Base-by-base conservation (phyloP, 2,113 vertebrate genomes). In the Apistogramma diplotaenia region DNA sequence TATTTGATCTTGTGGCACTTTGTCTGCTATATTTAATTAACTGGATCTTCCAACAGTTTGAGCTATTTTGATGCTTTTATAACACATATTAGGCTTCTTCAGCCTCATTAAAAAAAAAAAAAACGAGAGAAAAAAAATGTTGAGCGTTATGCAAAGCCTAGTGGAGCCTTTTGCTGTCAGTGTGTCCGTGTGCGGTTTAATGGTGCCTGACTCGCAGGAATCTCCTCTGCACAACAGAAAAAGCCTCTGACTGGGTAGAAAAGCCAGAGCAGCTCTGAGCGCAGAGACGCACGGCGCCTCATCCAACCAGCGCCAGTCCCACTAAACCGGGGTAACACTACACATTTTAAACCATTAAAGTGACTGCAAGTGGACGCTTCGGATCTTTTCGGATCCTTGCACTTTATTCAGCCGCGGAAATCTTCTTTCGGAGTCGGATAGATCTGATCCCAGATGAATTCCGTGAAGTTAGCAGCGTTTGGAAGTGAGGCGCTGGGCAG, bases 201-300 rank as follows among this genome's bases (percentile, higher is more conserved):
- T 82, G 89, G 82, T 89, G 87, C 87, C 91, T 93, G 91, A 87
- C 89, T 89, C 85, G 81, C 80, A 88, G 92, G 91, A 93, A 93
- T 93, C 91, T 91, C 78, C 84, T 81, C 61, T n/a, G 87, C 84
- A 62, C 84, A 87, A 86, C 89, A 87, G 85, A 84, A 85, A 85
- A 84, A 89, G 75, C 89, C 82, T 91, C 82, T 85, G 88, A 87
- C 87, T 91, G 81, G 75, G 72, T 31, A 86, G 85, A 70, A 53
- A 88, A 89, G 83, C 62, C 90, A 83, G 80, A 81, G 18, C 84
- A 84, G 86, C 85, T 65, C 74, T 56, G 91, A 6, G 89, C 88
- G 88, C 85, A 89, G 61, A 92, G 88, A 93, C 89, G 89, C 91
- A 40, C 92, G 85, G 87, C 85, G 84, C 85, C 91, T 89, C 89